Percentiles rank a stretch among this genome's conserved stretches.
phyloP scores from a whole-genome alignment of 2,888 invertebrate genomes.

The Hipparchia sbordonii region DNA sequence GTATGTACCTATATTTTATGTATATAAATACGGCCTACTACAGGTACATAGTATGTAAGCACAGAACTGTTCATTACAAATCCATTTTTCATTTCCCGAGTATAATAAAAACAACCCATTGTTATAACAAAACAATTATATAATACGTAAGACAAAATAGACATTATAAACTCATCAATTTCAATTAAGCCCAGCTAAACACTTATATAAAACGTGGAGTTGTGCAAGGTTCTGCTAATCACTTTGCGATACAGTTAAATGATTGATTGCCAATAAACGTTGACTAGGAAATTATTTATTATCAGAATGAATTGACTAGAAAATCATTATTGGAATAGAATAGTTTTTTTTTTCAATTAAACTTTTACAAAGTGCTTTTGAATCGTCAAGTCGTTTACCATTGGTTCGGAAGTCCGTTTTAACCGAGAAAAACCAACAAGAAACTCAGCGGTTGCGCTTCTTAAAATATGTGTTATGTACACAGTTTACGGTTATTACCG shows the following conservation, averaged over 20 bases:
- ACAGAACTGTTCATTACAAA: neutral
- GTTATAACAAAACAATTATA: neutral
- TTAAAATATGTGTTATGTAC: no score
- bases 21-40: neutral
- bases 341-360: no score
- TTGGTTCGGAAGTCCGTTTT: no score
- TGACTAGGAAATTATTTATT: slow-evolving; percentile 16
- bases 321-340: no score
- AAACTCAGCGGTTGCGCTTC: no score
- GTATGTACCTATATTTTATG: no score
- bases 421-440: no score
- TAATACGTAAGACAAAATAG: slow-evolving; percentile 8
- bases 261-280: slow-evolving; percentile 32
- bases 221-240: slow-evolving; percentile 34
- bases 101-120: slow-evolving; percentile 8
- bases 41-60: neutral
- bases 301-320: slow-evolving; percentile 18
- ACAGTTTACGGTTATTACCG: no score
- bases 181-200: slow-evolving; percentile 27
- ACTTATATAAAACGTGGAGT: slow-evolving; percentile 27
- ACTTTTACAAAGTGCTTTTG: no score
- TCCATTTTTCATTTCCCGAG: slow-evolving; percentile 1
- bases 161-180: slow-evolving; percentile 25
- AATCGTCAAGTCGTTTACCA: no score
- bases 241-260: slow-evolving; percentile 34